Evolutionary conservation across 2,113 vertebrate genomes (phyloP).

Genomic region (Physeter macrocephalus): DNA sequence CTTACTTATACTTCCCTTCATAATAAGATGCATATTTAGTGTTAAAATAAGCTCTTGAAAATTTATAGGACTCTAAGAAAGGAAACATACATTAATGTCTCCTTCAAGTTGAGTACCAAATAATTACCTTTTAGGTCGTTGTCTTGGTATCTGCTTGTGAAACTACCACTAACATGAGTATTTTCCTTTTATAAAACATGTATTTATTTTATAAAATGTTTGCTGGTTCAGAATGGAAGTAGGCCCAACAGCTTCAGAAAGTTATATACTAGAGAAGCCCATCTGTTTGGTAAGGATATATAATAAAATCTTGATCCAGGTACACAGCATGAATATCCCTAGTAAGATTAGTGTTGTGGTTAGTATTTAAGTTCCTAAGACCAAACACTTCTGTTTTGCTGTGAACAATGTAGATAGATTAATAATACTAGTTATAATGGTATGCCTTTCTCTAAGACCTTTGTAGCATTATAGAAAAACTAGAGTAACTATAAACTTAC

Average conservation of each 20-base stretch:
- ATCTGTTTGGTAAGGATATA: background rate
- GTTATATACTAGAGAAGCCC: background rate
- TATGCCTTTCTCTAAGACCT: background rate
- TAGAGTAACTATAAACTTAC: background rate
- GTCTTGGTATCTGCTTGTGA: background rate
- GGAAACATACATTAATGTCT: background rate
- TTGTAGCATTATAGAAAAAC: background rate
- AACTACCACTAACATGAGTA: background rate
- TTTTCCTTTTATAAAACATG: background rate
- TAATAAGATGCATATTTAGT: background rate
- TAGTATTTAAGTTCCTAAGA: background rate
- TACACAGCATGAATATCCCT: background rate
- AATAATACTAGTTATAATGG: background rate
- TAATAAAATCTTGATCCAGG: background rate
- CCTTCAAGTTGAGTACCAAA: background rate
- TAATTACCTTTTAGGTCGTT: background rate
- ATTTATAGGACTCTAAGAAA: background rate
- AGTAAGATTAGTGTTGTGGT: background rate
- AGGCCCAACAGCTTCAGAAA: background rate
- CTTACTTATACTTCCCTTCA: background rate
- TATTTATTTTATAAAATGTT: background rate
- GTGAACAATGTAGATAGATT: background rate
- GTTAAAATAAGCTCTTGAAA: background rate
- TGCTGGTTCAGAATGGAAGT: background rate
- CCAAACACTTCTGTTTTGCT: background rate